Evolutionary conservation across 2,113 vertebrate genomes (phyloP).

Genomic region (Dryoscopus gambensis): DNA sequence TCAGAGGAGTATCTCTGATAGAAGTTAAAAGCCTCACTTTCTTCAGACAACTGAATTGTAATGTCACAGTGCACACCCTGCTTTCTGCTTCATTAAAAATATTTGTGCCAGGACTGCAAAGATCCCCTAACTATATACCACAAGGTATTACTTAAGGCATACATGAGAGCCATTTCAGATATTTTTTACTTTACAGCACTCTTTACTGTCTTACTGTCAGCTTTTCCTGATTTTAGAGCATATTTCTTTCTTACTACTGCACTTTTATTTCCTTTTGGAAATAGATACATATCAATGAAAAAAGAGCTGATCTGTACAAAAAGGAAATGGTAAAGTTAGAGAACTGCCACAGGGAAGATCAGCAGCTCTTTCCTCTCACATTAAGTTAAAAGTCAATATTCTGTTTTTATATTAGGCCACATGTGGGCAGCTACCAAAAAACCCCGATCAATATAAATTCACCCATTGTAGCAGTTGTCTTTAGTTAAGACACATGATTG

Average conservation of each 20-base stretch:
- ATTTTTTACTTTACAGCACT: neutral
- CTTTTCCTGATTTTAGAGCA: neutral
- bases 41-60: neutral
- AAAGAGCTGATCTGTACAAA: neutral
- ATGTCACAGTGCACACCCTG: neutral
- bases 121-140: neutral
- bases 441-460: neutral
- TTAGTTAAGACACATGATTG: neutral
- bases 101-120: neutral
- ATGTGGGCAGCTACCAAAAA: neutral
- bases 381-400: neutral
- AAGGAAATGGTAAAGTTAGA: neutral
- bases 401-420: neutral
- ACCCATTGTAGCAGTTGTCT: neutral
- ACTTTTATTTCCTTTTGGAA: neutral
- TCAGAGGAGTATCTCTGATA: neutral
- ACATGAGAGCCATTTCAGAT: neutral
- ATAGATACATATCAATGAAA: neutral
- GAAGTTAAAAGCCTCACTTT: neutral
- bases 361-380: neutral
- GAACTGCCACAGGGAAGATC: neutral
- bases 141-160: neutral
- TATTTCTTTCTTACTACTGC: neutral
- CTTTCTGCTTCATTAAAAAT: neutral
- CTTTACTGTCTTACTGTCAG: neutral